A percentile compares a stretch with the other conserved stretches of the same genome.
These are phyloP conservation scores for Megatriorchis doriae DNA, from an alignment of 2,113 vertebrate genomes.

Conservation along the genomic window DNA sequence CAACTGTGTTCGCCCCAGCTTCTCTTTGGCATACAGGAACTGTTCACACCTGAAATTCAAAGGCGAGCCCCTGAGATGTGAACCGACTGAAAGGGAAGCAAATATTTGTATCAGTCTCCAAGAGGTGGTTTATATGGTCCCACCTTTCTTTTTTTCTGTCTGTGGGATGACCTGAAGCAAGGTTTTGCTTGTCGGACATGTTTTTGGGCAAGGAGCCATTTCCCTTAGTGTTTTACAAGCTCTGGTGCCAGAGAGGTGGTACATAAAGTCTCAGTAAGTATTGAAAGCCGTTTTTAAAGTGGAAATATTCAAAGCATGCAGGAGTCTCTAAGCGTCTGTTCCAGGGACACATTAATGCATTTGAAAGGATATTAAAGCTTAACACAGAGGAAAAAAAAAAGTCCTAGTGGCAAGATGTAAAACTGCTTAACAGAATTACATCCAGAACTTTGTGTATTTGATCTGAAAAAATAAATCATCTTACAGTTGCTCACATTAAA, in stretches of 20 bases:
- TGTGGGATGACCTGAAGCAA: constrained; percentile 30
- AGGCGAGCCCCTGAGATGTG: neutral
- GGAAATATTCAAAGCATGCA: constrained; percentile 76
- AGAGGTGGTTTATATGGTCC: neutral
- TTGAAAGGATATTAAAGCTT: constrained; percentile 80
- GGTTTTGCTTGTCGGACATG: constrained; percentile 13
- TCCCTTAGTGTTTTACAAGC: constrained; percentile 63
- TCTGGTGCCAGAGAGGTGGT: constrained; percentile 57
- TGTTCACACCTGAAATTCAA: neutral
- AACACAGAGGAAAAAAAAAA: constrained; percentile 59
- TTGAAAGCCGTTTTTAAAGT: constrained; percentile 73
- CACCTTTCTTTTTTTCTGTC: neutral
- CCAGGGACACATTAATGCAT: constrained; percentile 75
- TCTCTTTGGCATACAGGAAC: neutral
- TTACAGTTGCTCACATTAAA: constrained; percentile 65
- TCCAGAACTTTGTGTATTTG: constrained; percentile 70
- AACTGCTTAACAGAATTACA: constrained; percentile 78
- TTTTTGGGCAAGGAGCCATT: constrained; percentile 47
- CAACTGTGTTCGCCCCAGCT: neutral
- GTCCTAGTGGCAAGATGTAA: constrained; percentile 74
- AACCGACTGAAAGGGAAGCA: neutral
- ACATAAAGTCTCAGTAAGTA: constrained; percentile 61
- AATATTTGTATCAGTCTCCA: neutral
- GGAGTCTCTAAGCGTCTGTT: constrained; percentile 72
- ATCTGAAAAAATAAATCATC: constrained; percentile 66